A percentile compares a stretch with the other conserved stretches of the same genome.
phyloP scores from a whole-genome alignment of 2,888 invertebrate species.

The Apotomis betuletana region DNA sequence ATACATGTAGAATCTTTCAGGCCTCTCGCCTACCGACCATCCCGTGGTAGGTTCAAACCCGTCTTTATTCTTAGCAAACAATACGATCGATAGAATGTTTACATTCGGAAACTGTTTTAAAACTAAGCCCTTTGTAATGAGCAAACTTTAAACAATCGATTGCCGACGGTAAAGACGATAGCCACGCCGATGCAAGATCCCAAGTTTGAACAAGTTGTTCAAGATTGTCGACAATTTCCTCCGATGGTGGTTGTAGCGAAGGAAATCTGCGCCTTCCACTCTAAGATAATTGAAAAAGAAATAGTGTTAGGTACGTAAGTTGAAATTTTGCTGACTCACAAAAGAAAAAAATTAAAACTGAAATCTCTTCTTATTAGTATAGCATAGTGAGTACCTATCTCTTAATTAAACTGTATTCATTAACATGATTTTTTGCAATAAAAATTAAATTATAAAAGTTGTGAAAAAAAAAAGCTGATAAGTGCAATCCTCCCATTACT shows the following conservation, averaged over 20 bases:
- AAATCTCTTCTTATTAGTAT: too few relatives aligned
- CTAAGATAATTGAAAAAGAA: background rate
- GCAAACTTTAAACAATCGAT: slow-evolving; percentile 24
- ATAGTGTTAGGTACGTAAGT: background rate
- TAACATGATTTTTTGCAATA: too few relatives aligned
- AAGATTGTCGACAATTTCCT: slow-evolving; percentile 20
- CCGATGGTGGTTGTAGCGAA: background rate
- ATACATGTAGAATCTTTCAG: background rate
- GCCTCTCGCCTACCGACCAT: too few relatives aligned
- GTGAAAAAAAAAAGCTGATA: too few relatives aligned
- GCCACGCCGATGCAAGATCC: background rate
- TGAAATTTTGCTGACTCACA: background rate
- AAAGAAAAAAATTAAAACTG: background rate
- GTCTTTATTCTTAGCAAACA: slow-evolving; percentile 16
- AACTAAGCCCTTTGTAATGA: slow-evolving; percentile 33
- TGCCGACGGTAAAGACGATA: slow-evolving; percentile 15
- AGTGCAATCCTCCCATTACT: too few relatives aligned
- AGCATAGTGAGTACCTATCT: too few relatives aligned
- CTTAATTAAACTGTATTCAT: too few relatives aligned
- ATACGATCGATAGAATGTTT: slow-evolving; percentile 22
- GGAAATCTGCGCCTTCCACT: background rate
- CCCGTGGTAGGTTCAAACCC: slow-evolving; percentile 3
- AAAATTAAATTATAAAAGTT: too few relatives aligned
- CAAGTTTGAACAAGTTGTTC: slow-evolving; percentile 20
- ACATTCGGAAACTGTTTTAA: slow-evolving; percentile 30